Base-by-base conservation (phyloP, 2,113 vertebrate species). In the Galeopterus variegatus region DNA sequence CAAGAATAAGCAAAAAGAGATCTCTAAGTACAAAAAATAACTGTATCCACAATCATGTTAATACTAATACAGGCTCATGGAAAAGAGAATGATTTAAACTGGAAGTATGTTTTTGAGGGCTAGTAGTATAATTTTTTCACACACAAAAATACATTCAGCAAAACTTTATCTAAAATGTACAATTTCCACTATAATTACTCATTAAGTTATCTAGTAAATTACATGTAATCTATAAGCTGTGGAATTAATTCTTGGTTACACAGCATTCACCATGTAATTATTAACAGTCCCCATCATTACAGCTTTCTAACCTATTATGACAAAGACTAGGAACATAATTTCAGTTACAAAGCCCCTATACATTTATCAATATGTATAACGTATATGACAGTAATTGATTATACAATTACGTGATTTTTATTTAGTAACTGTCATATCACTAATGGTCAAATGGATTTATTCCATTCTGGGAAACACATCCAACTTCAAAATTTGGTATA, bases 181-280 rank as follows among this genome's bases (percentile, higher is more conserved):
- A 94, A 88, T 97, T 97, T 97, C 85, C 76, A 97, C 81, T 91
- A 90, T 65, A 98, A 97, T 97, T 96, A 93, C 92, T 95, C 65
- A 97, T 98, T 98, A 98, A 97, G 94, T 98, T 95, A 98, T 97
- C 96, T 88, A 96, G 96, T 75, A 97, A 98, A 98, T 98, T 98
- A 96, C 83, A 93, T 95, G 97, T 77, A 97, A 97, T 96, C 95
- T 93, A 97, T 97, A 98, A 85, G 60, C 95, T 82, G 28, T 93
- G 72, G 95, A 97, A 97, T 97, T 98, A 98, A 97, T 98, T 97
- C 94, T 95, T 4, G 2, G 96, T 94, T 97, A 88, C 93, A 97
- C 52, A 79, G 93, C 62, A 93, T 92, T 97, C 87, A 97, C 93
- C 81, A 94, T 97, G 73, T 96, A 98, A 98, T 98, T 98, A 98